Base-by-base conservation (phyloP, 35 echinoderm and acorn worm genomes). In the Heliocidaris erythrogramma region DNA sequence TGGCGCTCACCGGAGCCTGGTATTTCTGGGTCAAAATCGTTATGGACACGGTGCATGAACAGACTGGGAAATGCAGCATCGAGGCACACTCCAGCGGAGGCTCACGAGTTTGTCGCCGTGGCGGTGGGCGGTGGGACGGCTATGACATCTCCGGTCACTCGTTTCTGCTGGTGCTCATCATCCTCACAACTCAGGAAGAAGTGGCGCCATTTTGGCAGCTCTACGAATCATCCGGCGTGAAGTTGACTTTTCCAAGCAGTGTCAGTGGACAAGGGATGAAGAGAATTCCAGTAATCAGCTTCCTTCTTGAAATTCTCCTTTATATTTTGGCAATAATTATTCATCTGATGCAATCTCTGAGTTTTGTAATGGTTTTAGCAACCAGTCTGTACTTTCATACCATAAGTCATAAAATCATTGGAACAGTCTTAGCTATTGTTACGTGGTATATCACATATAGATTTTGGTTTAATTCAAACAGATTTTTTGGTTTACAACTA, bases 111-210 rank as follows among this genome's bases (percentile, higher is more conserved):
- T 95, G 85, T 47, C 14, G 92, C n/a, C 85, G 90, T 49, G 94
- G 78, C 53, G 92, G 96, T 90, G 32, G 88, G 7, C 12, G 59
- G 84, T 95, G 96, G 95, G 53, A 94, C 47, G 97, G 97, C 18
- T 98, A 69, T 86, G 97, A 98, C 91, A 98, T 98, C 49, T 98
- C 97, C 13, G 97, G 97, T 21, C 97, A 98, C 48, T 85, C 94
- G 10, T 96, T 98, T 86, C 95, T 98, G 11, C 94, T 98, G 5
- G 93, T 96, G 47, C 92, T 94, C 31, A 98, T 96, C 56, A 71
- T 94, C 18, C 90, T 96, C 2, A 92, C 94, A 30, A 98, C 95
- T 32, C 97, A 94, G 10, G 97, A 98, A 61, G 97, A 98, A 91
- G 85, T 98, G 7, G 92, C 59, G 29, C 59, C 86, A 59, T 95